Base-by-base conservation (phyloP, 2,888 invertebrate species). In the Drosophila nr. fundita region DNA sequence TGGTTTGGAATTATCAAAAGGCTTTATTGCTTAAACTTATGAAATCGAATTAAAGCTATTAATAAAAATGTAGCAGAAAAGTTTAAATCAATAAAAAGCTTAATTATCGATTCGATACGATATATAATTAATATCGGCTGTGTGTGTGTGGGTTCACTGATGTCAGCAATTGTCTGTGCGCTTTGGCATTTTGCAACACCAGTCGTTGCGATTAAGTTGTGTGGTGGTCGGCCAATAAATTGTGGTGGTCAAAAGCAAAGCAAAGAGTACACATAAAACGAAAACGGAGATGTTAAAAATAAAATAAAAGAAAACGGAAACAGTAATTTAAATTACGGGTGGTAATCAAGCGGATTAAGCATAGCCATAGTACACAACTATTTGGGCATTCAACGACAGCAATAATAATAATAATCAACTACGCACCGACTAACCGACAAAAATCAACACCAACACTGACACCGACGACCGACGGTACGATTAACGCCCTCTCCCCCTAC, bases 251-350 rank as follows among this genome's bases (percentile, higher is more conserved):
- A 78, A 78, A 81, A 81, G 78, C 82, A 78, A 78, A 81, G 78
- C 78, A 78, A 79, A 82, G 82, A 79, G 82, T 79, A 79, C 79
- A 79, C 79, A 83, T 80, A 86, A 88, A 79, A 79, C 85, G 82
- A 89, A 68, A 87, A 79, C 82, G 75, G 82, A 68, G 68, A 82
- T 80, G 79, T 80, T 80, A 79, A 85, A 85, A 87, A 75, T 87
- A 89, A 81, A 69, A 71, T 70, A 80, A 78, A 77, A 69, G 70
- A 81, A 78, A 81, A 78, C 78, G 68, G 83, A 81, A 89, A 81
- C 71, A 75, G 72, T 85, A 45, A 85, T 85, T 84, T 76, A 72
- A 90, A 90, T 86, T 83, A 64, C 73, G 71, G 78, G 87, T 88
- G 87, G 71, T 76, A 67, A 80, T 78, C 76, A 80, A 89, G 82